phyloP scores from a whole-genome alignment of 2,113 vertebrate genomes.

The Actinemys pallida region DNA sequence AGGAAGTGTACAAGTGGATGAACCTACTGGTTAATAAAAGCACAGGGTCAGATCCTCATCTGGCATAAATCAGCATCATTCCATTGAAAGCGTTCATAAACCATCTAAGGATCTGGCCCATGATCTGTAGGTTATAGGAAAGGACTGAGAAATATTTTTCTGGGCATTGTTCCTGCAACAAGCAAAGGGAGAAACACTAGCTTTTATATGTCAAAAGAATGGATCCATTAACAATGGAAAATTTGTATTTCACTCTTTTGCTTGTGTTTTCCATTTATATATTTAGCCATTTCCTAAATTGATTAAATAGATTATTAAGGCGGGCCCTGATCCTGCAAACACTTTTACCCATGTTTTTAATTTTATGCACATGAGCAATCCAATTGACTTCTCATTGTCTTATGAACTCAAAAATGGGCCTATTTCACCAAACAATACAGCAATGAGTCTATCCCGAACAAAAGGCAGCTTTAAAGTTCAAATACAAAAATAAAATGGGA shows the following conservation, averaged over 20 bases:
- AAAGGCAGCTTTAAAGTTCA: neutral
- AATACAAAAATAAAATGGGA: neutral
- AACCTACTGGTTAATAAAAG: neutral
- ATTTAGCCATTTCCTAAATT: neutral
- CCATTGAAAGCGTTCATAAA: neutral
- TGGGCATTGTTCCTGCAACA: neutral
- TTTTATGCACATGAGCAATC: neutral
- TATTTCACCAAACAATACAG: neutral
- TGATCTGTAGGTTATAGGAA: neutral
- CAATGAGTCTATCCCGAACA: neutral
- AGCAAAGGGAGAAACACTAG: neutral
- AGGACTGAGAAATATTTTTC: neutral
- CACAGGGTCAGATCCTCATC: neutral
- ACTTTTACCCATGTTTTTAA: neutral
- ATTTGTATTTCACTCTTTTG: neutral
- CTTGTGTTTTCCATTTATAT: neutral
- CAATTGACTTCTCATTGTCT: neutral
- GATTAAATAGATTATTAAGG: neutral
- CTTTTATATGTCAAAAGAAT: neutral
- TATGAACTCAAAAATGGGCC: neutral
- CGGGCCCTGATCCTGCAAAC: neutral
- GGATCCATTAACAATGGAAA: neutral
- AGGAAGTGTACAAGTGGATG: neutral
- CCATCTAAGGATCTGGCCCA: fast-evolving
- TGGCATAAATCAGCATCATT: neutral